Base-by-base conservation (phyloP, 2,797 vertebrate species). In the Lepus townsendii region DNA sequence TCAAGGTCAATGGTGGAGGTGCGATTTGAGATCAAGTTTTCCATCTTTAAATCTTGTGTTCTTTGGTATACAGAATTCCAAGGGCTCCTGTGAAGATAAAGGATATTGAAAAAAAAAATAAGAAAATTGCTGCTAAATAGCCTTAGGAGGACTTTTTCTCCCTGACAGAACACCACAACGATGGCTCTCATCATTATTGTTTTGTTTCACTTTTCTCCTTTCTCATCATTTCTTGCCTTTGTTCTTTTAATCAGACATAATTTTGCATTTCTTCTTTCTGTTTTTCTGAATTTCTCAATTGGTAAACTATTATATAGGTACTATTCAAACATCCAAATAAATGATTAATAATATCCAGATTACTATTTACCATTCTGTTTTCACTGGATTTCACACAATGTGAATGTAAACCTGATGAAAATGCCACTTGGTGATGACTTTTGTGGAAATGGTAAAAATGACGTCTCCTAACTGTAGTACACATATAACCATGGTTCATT, bases 141-240 rank as follows among this genome's bases (percentile, higher is more conserved):
- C 22, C 65, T 3, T 30, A 19, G 54, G 42, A 60, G 22, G 7
- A 47, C 9, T 54, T 83, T 72, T 13, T 4, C 0, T 6, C 16
- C 13, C 54, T 57, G 17, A 57, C 42, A 47, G 42, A 47, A 47
- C 42, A 8, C 42, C 42, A 47, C 42, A 47, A 47, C 42, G 42
- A 47, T 47, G 42, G 42, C 42, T 47, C 8, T 47, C 42, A 47
- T 47, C 42, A 47, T 47, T 47, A 47, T 47, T 66, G 3, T 69
- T 32, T 13, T 77, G 35, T 54, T 95, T 83, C 10, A 62, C 9
- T 65, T 80, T 93, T 91, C 26, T 54, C 50, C 24, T 17, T 80
- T 90, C 38, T 38, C 35, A 32, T 90, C 32, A 20, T 13, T 78
- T 83, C n/a, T 90, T 90, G 19, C 12, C 24, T 93, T 84, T 73